These are phyloP conservation scores for Rhinolophus ferrumequinum DNA, from an alignment of 2,113 vertebrate genomes.

Conservation along the genomic window DNA sequence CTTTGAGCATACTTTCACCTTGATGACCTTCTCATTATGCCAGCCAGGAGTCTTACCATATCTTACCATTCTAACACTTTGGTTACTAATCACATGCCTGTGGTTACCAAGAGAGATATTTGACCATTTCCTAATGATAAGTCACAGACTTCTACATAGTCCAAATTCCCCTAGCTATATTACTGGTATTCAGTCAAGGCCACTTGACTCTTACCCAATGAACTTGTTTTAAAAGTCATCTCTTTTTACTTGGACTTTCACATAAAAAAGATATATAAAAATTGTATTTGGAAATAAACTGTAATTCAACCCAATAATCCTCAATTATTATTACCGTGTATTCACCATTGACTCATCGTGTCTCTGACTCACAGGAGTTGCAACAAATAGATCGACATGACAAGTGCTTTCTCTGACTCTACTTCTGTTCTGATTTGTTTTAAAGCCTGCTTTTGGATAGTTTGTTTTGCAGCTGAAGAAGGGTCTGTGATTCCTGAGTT, in stretches of 20 bases:
- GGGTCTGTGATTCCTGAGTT: not conserved
- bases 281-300: conserved; percentile 5
- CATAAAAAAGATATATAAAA: not conserved
- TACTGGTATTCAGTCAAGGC: not conserved
- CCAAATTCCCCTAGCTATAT: not conserved
- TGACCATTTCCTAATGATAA: not conserved
- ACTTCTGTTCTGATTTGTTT: conserved; percentile 5
- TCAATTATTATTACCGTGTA: not conserved
- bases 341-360: not conserved
- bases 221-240: conserved; percentile 22
- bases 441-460: not conserved
- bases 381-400: not conserved
- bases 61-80: not conserved
- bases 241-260: not conserved
- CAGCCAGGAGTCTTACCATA: not conserved
- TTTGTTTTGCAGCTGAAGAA: not conserved
- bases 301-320: not conserved
- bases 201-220: not conserved
- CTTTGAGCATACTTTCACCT: conserved; percentile 1
- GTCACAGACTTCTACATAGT: not conserved
- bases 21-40: not conserved
- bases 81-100: not conserved
- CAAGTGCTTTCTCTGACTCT: not conserved
- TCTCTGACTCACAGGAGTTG: not conserved
- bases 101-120: not conserved